Conservation (phyloP, 1,140 invertebrate species). For the Andricus grossulariae region DNA sequence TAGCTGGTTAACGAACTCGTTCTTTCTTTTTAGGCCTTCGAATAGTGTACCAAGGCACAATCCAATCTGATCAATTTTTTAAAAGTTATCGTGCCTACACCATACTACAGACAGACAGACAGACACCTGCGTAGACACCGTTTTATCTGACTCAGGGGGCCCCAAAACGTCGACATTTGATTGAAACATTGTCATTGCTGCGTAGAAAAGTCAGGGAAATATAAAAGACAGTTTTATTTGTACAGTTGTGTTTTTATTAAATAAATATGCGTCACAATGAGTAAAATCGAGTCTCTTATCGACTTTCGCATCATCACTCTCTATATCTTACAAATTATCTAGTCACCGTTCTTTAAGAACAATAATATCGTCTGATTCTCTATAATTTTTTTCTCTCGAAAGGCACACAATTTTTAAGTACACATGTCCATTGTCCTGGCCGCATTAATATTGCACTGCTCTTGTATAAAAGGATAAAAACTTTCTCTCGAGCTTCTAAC, state of each 20-base stretch:
- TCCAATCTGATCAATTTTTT: too few relatives aligned
- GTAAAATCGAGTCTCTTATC: neutral
- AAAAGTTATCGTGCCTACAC: too few relatives aligned
- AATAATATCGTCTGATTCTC: constrained; percentile 2
- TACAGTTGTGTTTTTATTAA: constrained; percentile 14
- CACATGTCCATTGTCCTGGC: constrained; percentile 9
- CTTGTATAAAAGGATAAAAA: constrained; percentile 25
- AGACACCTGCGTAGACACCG: too few relatives aligned
- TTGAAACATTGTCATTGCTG: too few relatives aligned
- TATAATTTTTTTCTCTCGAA: neutral
- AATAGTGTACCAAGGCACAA: too few relatives aligned
- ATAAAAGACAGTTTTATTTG: neutral
- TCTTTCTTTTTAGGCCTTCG: too few relatives aligned
- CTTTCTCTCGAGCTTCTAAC: neutral
- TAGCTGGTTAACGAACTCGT: too few relatives aligned
- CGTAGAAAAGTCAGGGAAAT: neutral
- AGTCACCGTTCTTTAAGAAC: constrained; percentile 17
- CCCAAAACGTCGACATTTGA: too few relatives aligned
- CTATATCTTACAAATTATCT: constrained; percentile 25
- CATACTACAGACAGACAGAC: too few relatives aligned
- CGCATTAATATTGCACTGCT: constrained; percentile 15
- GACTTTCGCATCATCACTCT: constrained; percentile 1
- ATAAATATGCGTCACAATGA: constrained; percentile 28
- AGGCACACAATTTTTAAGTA: constrained; percentile 27
- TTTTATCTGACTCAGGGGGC: too few relatives aligned